Percentiles rank a stretch among this genome's conserved stretches.
phyloP scores from a whole-genome alignment of 1,140 invertebrate genomes.

The Andricus grossulariae region DNA sequence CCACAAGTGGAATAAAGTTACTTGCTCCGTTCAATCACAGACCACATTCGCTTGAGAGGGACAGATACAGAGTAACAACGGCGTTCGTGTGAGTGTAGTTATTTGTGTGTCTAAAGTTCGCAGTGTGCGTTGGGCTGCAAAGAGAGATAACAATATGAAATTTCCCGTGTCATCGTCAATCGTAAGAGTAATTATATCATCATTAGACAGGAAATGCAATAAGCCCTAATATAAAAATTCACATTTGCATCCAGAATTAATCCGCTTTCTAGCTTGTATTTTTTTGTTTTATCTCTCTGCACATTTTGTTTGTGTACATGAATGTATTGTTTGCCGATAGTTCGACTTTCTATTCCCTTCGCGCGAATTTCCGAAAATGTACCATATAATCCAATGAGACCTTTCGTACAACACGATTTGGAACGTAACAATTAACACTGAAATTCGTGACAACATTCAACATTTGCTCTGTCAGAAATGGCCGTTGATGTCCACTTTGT shows the following conservation, averaged over 20 bases:
- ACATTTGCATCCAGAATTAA: not conserved
- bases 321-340: constrained; percentile 2
- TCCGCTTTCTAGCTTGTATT: constrained; percentile 5
- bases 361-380: constrained; percentile 11
- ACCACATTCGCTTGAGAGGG: constrained; percentile 11
- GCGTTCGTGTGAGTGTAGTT: not conserved
- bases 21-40: constrained; percentile 24
- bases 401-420: constrained; percentile 19
- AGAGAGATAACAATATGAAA: constrained; percentile 22
- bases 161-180: not conserved
- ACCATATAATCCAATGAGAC: not conserved
- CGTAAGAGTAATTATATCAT: not conserved
- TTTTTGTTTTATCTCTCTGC: not conserved
- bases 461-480: no score
- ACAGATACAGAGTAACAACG: constrained; percentile 6
- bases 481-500: not conserved
- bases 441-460: no score
- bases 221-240: not conserved
- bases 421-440: constrained; percentile 9
- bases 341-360: not conserved
- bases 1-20: constrained; percentile 21
- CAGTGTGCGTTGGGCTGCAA: constrained; percentile 1
- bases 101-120: not conserved
- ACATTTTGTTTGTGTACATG: not conserved
- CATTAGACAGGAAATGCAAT: not conserved